Percentiles rank a stretch among this genome's conserved stretches.
Evolutionary conservation across 2,888 invertebrate species (phyloP).

Genomic region (Nomada lathburiana): DNA sequence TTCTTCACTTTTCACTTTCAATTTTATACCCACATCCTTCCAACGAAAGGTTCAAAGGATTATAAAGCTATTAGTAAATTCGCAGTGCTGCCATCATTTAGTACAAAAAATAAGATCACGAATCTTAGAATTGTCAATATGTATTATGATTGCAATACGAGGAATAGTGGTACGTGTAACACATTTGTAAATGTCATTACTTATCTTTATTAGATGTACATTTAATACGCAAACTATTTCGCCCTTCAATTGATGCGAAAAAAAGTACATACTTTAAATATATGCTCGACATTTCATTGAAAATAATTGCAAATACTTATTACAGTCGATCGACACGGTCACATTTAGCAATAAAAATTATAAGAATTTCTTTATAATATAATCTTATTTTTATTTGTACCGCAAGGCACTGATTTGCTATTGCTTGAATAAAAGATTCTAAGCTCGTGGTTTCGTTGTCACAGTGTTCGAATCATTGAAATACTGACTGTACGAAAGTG

Average conservation of each 20-base stretch:
- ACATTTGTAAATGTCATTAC: no score
- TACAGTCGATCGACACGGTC: background rate
- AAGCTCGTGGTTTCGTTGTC: background rate
- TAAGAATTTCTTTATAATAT: background rate
- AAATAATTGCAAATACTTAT: no score
- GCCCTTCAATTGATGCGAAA: no score
- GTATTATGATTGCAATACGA: background rate
- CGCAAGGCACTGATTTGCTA: background rate
- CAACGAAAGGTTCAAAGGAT: background rate
- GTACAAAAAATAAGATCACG: conserved; percentile 28
- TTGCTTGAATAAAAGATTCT: background rate
- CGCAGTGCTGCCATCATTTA: conserved; percentile 37
- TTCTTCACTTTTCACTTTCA: conserved; percentile 46
- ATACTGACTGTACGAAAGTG: background rate
- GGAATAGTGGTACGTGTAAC: no score
- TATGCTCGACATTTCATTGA: no score
- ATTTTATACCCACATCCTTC: conserved; percentile 39
- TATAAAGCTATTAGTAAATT: conserved; percentile 8
- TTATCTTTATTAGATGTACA: no score
- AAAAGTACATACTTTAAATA: no score
- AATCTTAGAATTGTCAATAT: background rate
- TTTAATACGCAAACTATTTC: no score
- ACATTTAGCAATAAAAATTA: background rate
- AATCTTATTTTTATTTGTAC: background rate
- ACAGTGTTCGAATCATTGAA: background rate